These are phyloP conservation scores for Eupristina koningsbergeri DNA, from an alignment of 1,140 invertebrate genomes.

Conservation along the genomic window DNA sequence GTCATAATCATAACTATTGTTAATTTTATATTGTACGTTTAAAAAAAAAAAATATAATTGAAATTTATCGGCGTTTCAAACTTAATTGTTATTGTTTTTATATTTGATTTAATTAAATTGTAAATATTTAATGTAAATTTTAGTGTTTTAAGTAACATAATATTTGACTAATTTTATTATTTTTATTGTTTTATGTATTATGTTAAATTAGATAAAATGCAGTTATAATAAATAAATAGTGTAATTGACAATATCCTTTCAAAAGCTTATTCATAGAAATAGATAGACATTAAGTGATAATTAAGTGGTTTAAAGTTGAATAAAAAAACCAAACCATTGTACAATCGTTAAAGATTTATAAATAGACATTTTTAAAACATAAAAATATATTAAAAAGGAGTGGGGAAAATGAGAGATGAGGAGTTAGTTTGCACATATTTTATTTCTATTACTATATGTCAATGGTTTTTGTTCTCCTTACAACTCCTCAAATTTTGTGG, in stretches of 20 bases:
- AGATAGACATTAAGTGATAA: not conserved
- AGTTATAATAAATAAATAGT: not conserved
- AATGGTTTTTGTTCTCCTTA: no score
- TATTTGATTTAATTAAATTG: no score
- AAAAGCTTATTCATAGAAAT: not conserved
- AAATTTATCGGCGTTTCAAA: no score
- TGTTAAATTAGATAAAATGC: not conserved
- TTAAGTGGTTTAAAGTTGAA: not conserved
- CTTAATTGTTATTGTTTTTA: no score
- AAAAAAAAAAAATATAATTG: no score
- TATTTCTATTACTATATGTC: no score
- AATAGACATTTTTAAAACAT: no score
- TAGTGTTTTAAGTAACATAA: not conserved
- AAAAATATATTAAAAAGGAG: not conserved
- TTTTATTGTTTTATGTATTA: not conserved
- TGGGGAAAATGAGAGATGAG: not conserved
- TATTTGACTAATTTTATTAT: slow-evolving; percentile 3
- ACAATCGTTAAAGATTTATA: not conserved
- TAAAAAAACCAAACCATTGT: not conserved
- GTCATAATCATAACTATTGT: no score
- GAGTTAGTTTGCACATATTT: no score
- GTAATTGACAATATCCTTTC: not conserved
- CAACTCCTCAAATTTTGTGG: no score
- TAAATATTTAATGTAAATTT: no score
- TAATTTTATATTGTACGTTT: no score